Evolutionary conservation across 2,797 vertebrate genomes (phyloP).

Genomic region (Triplophysa bombifrons): DNA sequence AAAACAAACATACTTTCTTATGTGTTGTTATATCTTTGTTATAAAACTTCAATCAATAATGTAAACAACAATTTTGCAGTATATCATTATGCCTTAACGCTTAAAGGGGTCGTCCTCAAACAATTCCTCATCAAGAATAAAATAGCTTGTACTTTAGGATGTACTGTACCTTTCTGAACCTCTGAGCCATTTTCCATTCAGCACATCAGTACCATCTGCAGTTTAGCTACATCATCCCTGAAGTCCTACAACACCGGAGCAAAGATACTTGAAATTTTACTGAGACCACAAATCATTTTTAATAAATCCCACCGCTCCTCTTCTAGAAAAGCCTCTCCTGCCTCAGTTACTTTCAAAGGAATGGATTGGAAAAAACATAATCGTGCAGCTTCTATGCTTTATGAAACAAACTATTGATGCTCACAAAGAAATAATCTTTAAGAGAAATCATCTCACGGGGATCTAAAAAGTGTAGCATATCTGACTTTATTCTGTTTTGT

Average conservation of each 20-base stretch:
- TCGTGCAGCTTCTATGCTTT: conserved; percentile 27
- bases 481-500: conserved; percentile 7
- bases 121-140: not conserved
- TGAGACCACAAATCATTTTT: conserved; percentile 65
- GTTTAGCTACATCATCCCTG: conserved; percentile 39
- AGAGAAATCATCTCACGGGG: conserved; percentile 19
- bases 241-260: conserved; percentile 33
- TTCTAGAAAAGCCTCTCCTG: conserved; percentile 31
- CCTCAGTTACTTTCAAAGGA: conserved; percentile 26
- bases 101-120: not conserved
- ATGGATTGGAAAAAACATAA: conserved; percentile 21
- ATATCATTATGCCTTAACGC: not conserved
- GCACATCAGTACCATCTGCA: conserved; percentile 51
- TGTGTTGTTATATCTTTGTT: no score
- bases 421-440: conserved; percentile 28
- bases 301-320: conserved; percentile 60
- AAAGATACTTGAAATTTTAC: conserved; percentile 47
- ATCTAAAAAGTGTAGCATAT: conserved; percentile 1
- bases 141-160: conserved; percentile 26
- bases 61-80: not conserved
- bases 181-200: conserved; percentile 30
- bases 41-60: no score
- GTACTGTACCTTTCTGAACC: conserved; percentile 21
- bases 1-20: no score
- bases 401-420: conserved; percentile 39